Evolutionary conservation across 2,888 invertebrate species (phyloP), one percentile per base, ranked within the genome.

Genomic region (Emmelina monodactyla): DNA sequence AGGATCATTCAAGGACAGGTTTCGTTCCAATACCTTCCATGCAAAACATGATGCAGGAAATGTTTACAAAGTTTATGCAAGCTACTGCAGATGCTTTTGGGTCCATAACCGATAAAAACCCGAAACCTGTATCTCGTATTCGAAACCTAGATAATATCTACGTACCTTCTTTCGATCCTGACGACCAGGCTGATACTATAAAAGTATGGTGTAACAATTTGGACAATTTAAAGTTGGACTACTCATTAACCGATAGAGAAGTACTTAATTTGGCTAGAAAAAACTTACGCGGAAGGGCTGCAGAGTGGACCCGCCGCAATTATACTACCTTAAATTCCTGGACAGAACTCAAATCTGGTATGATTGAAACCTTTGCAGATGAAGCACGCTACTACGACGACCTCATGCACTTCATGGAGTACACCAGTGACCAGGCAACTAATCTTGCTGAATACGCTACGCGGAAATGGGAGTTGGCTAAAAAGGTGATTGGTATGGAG

Each of bases 311-410:
- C 1, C 41, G 41, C 1, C 39, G 39, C 9, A 43, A 41, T 31
- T 43, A 41, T 15, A 32, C 38, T 9, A 35, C 35, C 9, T 14
- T 43, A 5, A 42, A 37, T 5, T 38, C 15, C n/a, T 42, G 42
- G 40, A 12, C 15, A 7, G 42, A 42, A 34, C 35, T 42, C 4
- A 42, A 40, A 32, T 13, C 25, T 30, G 19, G 9, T 13, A 22
- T 43, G 16, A 34, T 40, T 16, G 22, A 43, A 43, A 40, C 40
- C 6, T 43, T 43, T 36, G 36, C 40, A 39, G 39, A 39, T 25
- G 43, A 40, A 37, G 11, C 43, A 9, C 16, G 43, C 4, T 43
- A 40, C 33, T 43, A 39, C 14, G 42, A 43, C 14, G 37, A 42
- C 14, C 22, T 42, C 7, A 37, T 28, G 2, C 16, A 13, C 6